A percentile compares a stretch with the other conserved stretches of the same genome.
These are phyloP conservation scores for Epistrophe eligans DNA, from an alignment of 2,888 invertebrate genomes.

Conservation along the genomic window DNA sequence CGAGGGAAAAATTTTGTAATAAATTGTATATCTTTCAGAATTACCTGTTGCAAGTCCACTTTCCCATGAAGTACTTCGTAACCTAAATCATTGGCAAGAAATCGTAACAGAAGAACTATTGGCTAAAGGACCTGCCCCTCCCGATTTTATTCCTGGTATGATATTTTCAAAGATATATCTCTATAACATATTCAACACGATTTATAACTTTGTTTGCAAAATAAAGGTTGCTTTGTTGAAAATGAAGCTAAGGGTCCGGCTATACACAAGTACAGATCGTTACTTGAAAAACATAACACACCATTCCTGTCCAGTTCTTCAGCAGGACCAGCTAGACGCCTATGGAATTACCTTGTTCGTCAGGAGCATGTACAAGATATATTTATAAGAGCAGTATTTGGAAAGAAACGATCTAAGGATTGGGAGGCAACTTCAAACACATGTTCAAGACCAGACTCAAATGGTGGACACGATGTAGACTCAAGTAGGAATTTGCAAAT, in stretches of 20 bases:
- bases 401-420: conserved; percentile 86
- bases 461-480: conserved; percentile 56
- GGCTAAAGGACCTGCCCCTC: conserved; percentile 90
- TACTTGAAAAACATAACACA: conserved; percentile 96
- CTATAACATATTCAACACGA: not conserved
- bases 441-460: conserved; percentile 69
- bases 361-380: conserved; percentile 97
- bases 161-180: not conserved
- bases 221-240: conserved; percentile 92
- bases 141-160: conserved; percentile 90
- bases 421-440: conserved; percentile 65
- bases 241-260: conserved; percentile 90
- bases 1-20: not conserved
- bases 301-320: conserved; percentile 93
- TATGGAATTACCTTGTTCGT: conserved; percentile 97
- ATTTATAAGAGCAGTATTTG: conserved; percentile 97
- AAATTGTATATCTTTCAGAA: conserved; percentile 85
- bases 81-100: conserved; percentile 95
- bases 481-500: conserved; percentile 51
- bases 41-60: conserved; percentile 97
- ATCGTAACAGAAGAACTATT: conserved; percentile 91
- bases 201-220: not conserved
- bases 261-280: conserved; percentile 95
- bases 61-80: conserved; percentile 94
- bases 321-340: conserved; percentile 90